Evolutionary conservation across 2,888 invertebrate genomes (phyloP).

Genomic region (Microplitis manilae): DNA sequence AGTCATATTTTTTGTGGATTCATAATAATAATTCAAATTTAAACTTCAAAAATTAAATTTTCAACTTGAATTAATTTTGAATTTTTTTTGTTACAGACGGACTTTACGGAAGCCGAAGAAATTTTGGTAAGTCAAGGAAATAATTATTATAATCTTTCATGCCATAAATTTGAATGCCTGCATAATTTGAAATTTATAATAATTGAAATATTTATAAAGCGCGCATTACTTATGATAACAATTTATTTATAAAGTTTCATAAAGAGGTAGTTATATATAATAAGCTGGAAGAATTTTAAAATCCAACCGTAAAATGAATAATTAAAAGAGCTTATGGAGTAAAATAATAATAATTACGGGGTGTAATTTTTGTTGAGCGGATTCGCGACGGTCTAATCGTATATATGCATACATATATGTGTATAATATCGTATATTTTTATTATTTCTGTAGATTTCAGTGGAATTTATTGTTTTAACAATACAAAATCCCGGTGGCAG

Average conservation of each 20-base stretch:
- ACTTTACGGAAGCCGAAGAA: background rate
- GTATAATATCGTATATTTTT: background rate
- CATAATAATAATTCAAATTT: too few relatives aligned
- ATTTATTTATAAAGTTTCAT: background rate
- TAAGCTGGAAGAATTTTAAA: too few relatives aligned
- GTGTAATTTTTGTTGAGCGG: constrained; percentile 3
- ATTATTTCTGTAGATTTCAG: constrained; percentile 27
- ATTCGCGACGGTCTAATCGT: background rate
- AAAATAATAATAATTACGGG: background rate
- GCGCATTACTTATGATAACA: background rate
- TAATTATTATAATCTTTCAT: background rate
- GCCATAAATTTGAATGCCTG: too few relatives aligned
- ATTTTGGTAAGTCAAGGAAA: constrained; percentile 6
- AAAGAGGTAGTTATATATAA: background rate
- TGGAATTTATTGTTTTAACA: constrained; percentile 35
- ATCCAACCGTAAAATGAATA: too few relatives aligned
- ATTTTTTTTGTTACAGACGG: constrained; percentile 14
- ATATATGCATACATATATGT: too few relatives aligned
- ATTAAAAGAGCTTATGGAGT: too few relatives aligned
- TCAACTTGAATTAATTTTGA: background rate
- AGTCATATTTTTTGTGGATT: too few relatives aligned
- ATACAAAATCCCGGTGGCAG: constrained; percentile 28
- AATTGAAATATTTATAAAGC: too few relatives aligned
- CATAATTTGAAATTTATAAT: too few relatives aligned
- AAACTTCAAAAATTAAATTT: too few relatives aligned